Evolutionary conservation across 2,113 vertebrate genomes (phyloP).

Genomic region (Tychaedon coryphoeus): DNA sequence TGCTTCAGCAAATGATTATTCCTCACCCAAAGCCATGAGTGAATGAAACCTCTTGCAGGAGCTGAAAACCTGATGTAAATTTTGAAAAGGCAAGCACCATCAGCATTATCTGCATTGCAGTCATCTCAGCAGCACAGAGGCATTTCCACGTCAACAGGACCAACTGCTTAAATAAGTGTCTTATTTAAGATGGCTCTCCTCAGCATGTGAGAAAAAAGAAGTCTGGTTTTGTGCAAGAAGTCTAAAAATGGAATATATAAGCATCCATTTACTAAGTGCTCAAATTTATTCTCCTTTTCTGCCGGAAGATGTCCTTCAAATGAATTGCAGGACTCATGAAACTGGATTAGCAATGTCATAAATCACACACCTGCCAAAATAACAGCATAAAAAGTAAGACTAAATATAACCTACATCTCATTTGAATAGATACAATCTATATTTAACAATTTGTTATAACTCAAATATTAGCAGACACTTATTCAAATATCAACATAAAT

Average conservation of each 20-base stretch:
- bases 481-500: slow-evolving; percentile 35
- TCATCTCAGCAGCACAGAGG: slow-evolving; percentile 1
- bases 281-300: background rate
- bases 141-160: background rate
- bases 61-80: slow-evolving; percentile 1
- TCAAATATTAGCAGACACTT: slow-evolving; percentile 16
- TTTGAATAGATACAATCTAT: slow-evolving; percentile 42
- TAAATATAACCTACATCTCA: slow-evolving; percentile 12
- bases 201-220: background rate
- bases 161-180: background rate
- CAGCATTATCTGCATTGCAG: slow-evolving; percentile 55
- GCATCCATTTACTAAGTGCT: background rate
- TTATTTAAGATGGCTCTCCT: background rate
- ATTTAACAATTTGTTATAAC: slow-evolving; percentile 26
- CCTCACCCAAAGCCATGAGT: background rate
- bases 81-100: background rate
- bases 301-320: slow-evolving; percentile 10
- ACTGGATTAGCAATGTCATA: slow-evolving; percentile 37
- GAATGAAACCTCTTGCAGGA: background rate
- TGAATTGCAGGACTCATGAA: slow-evolving; percentile 4
- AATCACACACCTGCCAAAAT: slow-evolving; percentile 29
- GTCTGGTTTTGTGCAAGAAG: background rate
- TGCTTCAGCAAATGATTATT: background rate
- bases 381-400: background rate
- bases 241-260: background rate